These are phyloP conservation scores for Sturnira hondurensis DNA, from an alignment of 2,113 vertebrate genomes.

Conservation along the genomic window DNA sequence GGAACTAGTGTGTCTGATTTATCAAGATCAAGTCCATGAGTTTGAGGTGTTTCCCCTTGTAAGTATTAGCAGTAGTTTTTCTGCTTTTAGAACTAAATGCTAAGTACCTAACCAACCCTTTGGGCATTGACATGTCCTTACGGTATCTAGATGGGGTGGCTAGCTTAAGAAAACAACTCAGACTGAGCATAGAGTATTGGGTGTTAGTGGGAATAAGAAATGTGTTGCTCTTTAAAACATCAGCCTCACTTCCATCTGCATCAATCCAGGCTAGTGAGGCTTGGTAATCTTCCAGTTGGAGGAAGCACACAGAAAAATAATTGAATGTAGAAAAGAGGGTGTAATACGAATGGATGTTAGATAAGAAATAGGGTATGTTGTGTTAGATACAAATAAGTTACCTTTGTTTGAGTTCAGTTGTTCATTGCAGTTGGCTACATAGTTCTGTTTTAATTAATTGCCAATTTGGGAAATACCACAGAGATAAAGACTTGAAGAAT, in stretches of 20 bases:
- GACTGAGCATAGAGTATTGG: neutral
- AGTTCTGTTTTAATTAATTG: constrained; percentile 36
- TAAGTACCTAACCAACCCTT: neutral
- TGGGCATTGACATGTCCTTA: neutral
- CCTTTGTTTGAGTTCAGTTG: neutral
- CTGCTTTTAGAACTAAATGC: neutral
- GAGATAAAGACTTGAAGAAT: neutral
- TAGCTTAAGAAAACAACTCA: neutral
- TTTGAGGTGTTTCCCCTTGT: neutral
- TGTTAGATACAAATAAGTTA: neutral
- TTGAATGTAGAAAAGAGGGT: neutral
- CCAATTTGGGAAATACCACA: neutral
- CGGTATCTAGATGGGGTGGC: neutral
- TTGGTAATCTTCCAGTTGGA: neutral
- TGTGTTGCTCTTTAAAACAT: neutral
- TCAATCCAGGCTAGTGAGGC: neutral
- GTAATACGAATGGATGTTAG: neutral
- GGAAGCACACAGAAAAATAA: neutral
- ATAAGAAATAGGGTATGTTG: neutral
- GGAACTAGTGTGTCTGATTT: neutral
- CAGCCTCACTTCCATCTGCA: neutral
- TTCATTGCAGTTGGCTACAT: neutral
- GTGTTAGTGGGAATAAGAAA: neutral
- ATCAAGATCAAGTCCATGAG: neutral
- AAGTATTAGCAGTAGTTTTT: neutral